Percentiles rank a stretch among this genome's conserved stretches.
phyloP scores from a whole-genome alignment of 2,797 vertebrate genomes.

The Hippocampus kuda region DNA sequence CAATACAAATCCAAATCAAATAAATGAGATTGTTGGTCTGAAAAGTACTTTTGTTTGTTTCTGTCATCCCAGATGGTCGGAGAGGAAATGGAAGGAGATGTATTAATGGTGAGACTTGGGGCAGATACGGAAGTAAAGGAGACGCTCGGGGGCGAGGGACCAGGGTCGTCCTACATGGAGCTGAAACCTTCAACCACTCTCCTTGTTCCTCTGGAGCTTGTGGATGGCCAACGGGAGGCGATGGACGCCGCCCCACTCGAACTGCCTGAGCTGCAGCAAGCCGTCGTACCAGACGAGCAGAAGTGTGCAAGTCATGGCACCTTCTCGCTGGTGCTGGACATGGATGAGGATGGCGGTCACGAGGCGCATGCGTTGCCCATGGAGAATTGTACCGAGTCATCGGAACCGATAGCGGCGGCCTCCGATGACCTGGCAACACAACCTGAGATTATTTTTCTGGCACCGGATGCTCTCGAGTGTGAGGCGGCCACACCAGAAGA shows the following conservation, averaged over 20 bases:
- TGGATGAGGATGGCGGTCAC: constrained; percentile 67
- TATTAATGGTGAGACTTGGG: constrained; percentile 64
- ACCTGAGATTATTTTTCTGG: not conserved
- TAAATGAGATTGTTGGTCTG: not conserved
- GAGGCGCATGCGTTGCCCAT: constrained; percentile 16
- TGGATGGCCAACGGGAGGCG: constrained; percentile 64
- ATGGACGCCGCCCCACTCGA: constrained; percentile 46
- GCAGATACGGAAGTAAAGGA: constrained; percentile 50
- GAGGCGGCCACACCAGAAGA: not conserved
- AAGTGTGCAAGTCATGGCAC: constrained; percentile 55
- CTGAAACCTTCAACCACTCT: constrained; percentile 66
- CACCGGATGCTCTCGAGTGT: not conserved
- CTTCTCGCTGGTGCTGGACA: constrained; percentile 83
- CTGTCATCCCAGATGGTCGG: constrained; percentile 47
- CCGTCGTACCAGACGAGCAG: constrained; percentile 52
- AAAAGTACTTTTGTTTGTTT: constrained; percentile 5
- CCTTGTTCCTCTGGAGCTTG: constrained; percentile 66
- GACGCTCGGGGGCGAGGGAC: constrained; percentile 42
- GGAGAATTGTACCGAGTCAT: constrained; percentile 24
- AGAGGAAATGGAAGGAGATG: constrained; percentile 56
- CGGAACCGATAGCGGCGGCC: constrained; percentile 15
- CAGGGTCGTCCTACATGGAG: constrained; percentile 59
- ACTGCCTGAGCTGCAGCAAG: constrained; percentile 51
- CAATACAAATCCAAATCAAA: not conserved
- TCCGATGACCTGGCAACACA: constrained; percentile 1